Percentiles rank a stretch among this genome's conserved stretches.
Conservation (phyloP, 1,140 invertebrate genomes). For the Drosophila bifasciata region DNA sequence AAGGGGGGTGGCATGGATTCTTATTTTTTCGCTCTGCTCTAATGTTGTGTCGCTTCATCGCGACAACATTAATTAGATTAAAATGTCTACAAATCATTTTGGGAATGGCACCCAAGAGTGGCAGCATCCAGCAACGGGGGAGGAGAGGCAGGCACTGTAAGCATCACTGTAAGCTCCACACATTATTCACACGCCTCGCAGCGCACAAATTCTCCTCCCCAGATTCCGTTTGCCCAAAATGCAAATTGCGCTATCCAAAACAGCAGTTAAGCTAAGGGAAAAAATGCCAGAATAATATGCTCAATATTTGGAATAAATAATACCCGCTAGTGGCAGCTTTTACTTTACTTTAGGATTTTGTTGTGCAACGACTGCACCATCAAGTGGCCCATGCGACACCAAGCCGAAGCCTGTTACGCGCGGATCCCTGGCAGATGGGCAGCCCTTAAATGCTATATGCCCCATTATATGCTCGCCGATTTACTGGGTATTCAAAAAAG, state of each 20-base stretch:
- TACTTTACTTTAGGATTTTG: too few species aligned
- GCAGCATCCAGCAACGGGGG: not conserved
- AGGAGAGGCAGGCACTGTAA: slow-evolving; percentile 27
- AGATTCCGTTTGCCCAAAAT: slow-evolving; percentile 43
- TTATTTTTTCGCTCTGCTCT: not conserved
- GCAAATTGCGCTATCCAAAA: slow-evolving; percentile 58
- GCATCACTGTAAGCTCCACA: slow-evolving; percentile 66
- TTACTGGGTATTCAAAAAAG: not conserved
- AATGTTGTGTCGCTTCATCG: slow-evolving; percentile 7
- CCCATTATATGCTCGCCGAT: too few species aligned
- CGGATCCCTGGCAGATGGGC: too few species aligned
- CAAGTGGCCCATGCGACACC: too few species aligned
- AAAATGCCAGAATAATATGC: slow-evolving; percentile 1
- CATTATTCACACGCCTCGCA: slow-evolving; percentile 76
- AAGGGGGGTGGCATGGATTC: slow-evolving; percentile 6
- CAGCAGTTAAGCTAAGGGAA: slow-evolving; percentile 3
- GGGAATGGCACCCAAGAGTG: slow-evolving; percentile 63
- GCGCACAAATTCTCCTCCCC: slow-evolving; percentile 65
- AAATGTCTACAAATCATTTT: slow-evolving; percentile 72
- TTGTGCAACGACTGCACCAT: too few species aligned
- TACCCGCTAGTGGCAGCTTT: too few species aligned
- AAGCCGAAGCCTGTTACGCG: too few species aligned
- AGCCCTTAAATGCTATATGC: too few species aligned
- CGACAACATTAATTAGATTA: slow-evolving; percentile 79
- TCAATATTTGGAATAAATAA: too few species aligned